Base-by-base conservation (phyloP, 30 jellyfish, hydroid and myxozoan species). In the Haliclystus octoradiatus region DNA sequence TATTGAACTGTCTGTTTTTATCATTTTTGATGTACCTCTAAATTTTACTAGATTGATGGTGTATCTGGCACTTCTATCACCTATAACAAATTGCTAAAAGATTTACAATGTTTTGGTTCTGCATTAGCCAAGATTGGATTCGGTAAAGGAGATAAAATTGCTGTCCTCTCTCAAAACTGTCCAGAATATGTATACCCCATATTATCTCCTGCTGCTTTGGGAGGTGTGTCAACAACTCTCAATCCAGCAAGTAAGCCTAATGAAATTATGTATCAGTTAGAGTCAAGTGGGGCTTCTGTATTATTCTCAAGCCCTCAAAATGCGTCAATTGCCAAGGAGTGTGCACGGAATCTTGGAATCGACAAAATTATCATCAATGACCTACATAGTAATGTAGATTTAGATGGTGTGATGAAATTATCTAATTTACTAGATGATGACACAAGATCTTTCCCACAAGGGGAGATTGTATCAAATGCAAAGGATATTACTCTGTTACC, bases 11-110 rank as follows among this genome's bases (percentile, higher is more conserved):
- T n/a, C n/a, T n/a, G n/a, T n/a, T n/a, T n/a, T n/a, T n/a, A n/a
- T n/a, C n/a, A n/a, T n/a, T n/a, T n/a, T n/a, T n/a, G n/a, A n/a
- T n/a, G n/a, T n/a, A n/a, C n/a, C n/a, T n/a, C n/a, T n/a, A n/a
- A n/a, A n/a, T n/a, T n/a, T 15, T 72, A 61, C 2, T 47, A 84
- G 95, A 70, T 71, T 66, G 95, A 84, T 71, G 95, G 83, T 0
- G 52, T 76, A 31, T 2, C 87, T 15, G 95, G 93, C n/a, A 61
- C 50, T 25, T 33, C 68, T 30, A 40, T 57, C 50, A 61, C 93
- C 0, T 84, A 64, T 33, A 67, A 33, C 15, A 72, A 49, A 15
- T 1, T 84, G 63, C 24, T 70, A 29, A 7, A 28, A 51, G 57
- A 32, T 1, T 84, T 93, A 31, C 50, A 47, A 29, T 70, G 69